Conservation (phyloP, 2,888 invertebrate species). For the Keiferia lycopersicella region DNA sequence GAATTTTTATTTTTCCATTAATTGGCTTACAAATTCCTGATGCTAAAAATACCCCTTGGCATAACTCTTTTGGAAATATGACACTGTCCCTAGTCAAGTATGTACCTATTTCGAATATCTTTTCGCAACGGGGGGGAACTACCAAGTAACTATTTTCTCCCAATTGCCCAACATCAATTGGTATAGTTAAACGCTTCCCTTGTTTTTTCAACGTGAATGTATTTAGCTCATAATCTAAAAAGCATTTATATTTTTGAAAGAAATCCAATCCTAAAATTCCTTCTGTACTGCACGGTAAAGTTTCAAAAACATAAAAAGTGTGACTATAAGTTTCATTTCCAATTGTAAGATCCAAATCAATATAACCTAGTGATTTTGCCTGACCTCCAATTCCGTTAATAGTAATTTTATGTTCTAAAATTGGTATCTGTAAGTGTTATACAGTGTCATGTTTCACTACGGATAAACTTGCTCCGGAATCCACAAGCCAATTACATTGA, state of each 20-base stretch:
- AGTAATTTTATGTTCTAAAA: neutral
- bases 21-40: no score
- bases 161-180: no score
- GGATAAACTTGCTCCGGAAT: neutral
- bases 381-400: neutral
- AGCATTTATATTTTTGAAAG: neutral
- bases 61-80: no score
- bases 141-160: no score
- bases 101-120: no score
- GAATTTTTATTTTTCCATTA: no score
- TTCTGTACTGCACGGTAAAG: neutral
- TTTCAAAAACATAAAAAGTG: neutral
- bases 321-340: neutral
- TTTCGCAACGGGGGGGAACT: no score
- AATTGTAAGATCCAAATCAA: neutral
- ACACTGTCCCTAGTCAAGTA: no score
- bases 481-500: neutral
- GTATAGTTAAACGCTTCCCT: no score
- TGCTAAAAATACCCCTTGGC: no score
- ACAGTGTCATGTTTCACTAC: neutral
- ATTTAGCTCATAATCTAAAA: neutral
- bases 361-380: neutral
- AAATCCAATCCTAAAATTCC: neutral
- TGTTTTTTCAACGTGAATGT: neutral
- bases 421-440: neutral